Evolutionary conservation across 2,797 vertebrate species (phyloP), one percentile per base, ranked within the genome.

Genomic region (Pseudomugil tenellus): DNA sequence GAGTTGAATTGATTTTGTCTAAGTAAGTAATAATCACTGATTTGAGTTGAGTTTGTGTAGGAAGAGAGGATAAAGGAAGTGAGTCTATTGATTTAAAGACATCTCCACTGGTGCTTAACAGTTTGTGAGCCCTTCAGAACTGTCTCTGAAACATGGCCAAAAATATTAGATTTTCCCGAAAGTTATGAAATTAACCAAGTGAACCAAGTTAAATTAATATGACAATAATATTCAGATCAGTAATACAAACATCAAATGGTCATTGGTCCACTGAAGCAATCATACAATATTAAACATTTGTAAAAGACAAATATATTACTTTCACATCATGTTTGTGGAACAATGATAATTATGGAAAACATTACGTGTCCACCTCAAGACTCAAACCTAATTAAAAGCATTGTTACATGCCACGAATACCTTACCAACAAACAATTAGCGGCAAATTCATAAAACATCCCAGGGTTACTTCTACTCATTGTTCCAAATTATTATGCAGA

Each of bases 61-160:
- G 37, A 63, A 12, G 39, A 51, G 3, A 63, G 35, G 19, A 26
- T 70, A 43, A 0, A 63, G 55, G 21, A 13, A 53, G 52, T 32
- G 55, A 35, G 10, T 12, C 17, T 14, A 0, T 13, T 48, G 34
- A 54, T 9, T 71, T 73, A 37, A 7, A 51, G 10, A 34, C 2
- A 2, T 35, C 13, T 17, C 10, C 13, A 1, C 12, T 51, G 48
- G 9, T 23, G n/a, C n/a, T 48, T 21, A 1, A 48, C 9, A 12
- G 21, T 48, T 48, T 12, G 46, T 23, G n/a, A 48, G 21, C n/a
- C 43, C n/a, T 48, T 12, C 34, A 17, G 23, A 39, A 32, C 9
- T 32, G 17, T 54, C 9, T 16, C 8, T n/a, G 29, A 19, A 31
- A 54, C 19, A 4, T n/a, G 17, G 10, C 48, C 26, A 8, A 53